Conservation (phyloP, 2,797 vertebrate species). For the Clarias fuscus region DNA sequence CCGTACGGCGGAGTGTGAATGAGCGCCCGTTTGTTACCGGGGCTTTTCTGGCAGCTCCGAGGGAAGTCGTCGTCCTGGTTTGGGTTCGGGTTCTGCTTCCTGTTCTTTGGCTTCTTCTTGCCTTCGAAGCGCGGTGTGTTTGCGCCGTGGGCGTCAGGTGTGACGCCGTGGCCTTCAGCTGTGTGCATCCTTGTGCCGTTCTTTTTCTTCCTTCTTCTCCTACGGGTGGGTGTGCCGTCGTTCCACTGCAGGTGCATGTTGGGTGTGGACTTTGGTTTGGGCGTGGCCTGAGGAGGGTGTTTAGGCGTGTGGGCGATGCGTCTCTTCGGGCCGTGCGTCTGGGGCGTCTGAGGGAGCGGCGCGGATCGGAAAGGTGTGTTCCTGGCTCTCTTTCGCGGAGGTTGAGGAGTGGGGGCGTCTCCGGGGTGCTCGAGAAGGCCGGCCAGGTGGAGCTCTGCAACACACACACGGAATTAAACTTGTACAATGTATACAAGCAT, state of each 20-base stretch:
- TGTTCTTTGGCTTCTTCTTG: slow-evolving; percentile 38
- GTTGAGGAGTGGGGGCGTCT: slow-evolving; percentile 48
- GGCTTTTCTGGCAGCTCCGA: slow-evolving; percentile 54
- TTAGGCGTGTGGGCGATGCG: slow-evolving; percentile 50
- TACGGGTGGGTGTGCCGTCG: slow-evolving; percentile 18
- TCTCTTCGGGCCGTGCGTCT: slow-evolving; percentile 31
- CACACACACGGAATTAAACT: slow-evolving; percentile 30
- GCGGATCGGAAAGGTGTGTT: slow-evolving; percentile 15
- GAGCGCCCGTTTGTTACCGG: background rate
- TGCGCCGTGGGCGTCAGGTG: no score
- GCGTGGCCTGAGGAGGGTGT: slow-evolving; percentile 21
- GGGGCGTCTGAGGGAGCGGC: slow-evolving; percentile 30
- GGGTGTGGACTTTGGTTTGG: slow-evolving; percentile 26
- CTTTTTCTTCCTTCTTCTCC: slow-evolving; percentile 23
- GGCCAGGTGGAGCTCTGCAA: slow-evolving; percentile 65
- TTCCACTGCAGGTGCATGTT: slow-evolving; percentile 38
- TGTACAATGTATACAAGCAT: background rate
- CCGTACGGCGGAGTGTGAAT: background rate
- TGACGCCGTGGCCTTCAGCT: background rate
- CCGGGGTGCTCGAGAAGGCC: slow-evolving; percentile 28
- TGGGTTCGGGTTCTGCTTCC: background rate
- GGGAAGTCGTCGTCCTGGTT: slow-evolving; percentile 67
- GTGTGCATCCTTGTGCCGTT: slow-evolving; percentile 25
- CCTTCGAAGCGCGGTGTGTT: slow-evolving; percentile 47
- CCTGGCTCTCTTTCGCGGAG: slow-evolving; percentile 69